Evolutionary conservation across 1,140 invertebrate species (phyloP).

Genomic region (Carcinoscorpius rotundicauda): DNA sequence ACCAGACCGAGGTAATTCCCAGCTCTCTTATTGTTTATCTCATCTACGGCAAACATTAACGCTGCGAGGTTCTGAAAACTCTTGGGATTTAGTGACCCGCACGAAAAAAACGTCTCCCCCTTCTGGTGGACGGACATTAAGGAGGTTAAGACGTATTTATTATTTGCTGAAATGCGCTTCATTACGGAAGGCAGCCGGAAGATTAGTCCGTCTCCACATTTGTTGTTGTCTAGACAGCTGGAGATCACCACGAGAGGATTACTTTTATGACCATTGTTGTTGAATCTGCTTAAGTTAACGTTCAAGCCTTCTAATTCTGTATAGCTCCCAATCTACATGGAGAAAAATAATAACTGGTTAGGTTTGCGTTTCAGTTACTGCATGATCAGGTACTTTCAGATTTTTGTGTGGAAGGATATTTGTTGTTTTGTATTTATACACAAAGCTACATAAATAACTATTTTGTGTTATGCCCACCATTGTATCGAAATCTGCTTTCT

Average conservation of each 20-base stretch:
- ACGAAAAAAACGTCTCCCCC: constrained; percentile 24
- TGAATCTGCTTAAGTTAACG: constrained; percentile 21
- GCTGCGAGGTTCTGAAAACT: constrained; percentile 25
- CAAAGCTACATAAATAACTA: too few relatives aligned
- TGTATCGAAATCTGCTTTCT: too few relatives aligned
- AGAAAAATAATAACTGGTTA: background rate
- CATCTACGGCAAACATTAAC: constrained; percentile 25
- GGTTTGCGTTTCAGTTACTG: too few relatives aligned
- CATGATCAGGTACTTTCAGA: too few relatives aligned
- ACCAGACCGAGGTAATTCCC: constrained; percentile 27
- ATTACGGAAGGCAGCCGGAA: constrained; percentile 7
- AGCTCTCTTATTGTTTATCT: constrained; percentile 23
- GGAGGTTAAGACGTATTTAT: constrained; percentile 24
- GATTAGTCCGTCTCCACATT: constrained; percentile 7
- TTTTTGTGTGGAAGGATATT: too few relatives aligned
- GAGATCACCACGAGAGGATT: constrained; percentile 24
- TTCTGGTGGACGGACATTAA: constrained; percentile 26
- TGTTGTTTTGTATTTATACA: too few relatives aligned
- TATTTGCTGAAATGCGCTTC: constrained; percentile 21
- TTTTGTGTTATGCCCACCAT: too few relatives aligned
- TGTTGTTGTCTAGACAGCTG: constrained; percentile 19
- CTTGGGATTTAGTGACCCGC: constrained; percentile 22
- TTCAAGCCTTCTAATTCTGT: constrained; percentile 22
- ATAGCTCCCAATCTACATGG: constrained; percentile 18
- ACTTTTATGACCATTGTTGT: constrained; percentile 19